Evolutionary conservation across 2,888 invertebrate genomes (phyloP), one percentile per base, ranked within the genome.

Genomic region (Monoplex corrugatus): DNA sequence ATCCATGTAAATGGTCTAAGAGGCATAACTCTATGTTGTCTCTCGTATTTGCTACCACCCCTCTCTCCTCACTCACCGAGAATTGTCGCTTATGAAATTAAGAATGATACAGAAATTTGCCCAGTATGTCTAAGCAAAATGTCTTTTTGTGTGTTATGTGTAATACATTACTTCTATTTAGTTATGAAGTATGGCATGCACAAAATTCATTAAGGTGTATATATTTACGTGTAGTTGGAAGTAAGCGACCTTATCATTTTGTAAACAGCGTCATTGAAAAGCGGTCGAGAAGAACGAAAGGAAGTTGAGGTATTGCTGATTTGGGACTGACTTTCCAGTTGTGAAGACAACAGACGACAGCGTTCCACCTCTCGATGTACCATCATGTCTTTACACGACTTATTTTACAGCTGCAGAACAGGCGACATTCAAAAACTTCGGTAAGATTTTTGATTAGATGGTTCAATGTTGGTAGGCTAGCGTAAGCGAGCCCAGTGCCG

Each of bases 391-490:
- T 86, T 91, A 40, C 92, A 92, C 87, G 94, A 95, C 43, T 90
- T 95, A 87, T 94, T 95, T 91, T 83, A 91, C 40, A 92, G 93
- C 86, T 95, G 95, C 91, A 93, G 93, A 90, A 89, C 90, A 83
- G 95, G 95, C 32, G 95, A 95, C 91, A 86, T 95, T 23, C 91
- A 92, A 45, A 94, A 93, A 44, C 83, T 91, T 38, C 88, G 89
- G 91, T 91, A 87, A 86, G 84, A 32, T 45, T 0, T 5, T 23
- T 50, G 50, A 13, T 50, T 50, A 50, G n/a, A 68, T 57, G 57
- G 57, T 57, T 23, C 13, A 57, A 57, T 57, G 57, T 23, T 57
- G 57, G 0, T n/a, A n/a, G n/a, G 50, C 10, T 50, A 50, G 50
- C 10, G 50, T 50, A 10, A 50, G 50, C 50, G 13, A 50, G 23